Evolutionary conservation across 2,113 vertebrate species (phyloP).

Genomic region (Channa argus): DNA sequence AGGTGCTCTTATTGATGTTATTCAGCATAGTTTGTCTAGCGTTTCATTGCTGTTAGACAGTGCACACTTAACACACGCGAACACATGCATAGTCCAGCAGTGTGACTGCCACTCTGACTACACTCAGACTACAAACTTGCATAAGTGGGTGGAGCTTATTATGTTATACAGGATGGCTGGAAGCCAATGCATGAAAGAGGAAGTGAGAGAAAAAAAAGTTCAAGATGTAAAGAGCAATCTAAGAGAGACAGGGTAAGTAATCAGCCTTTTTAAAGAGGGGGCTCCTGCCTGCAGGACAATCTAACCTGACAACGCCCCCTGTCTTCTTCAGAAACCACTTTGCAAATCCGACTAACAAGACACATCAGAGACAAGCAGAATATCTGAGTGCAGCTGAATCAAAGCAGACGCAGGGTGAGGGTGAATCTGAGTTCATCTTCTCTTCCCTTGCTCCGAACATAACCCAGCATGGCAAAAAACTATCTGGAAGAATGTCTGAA

Average conservation of each 20-base stretch:
- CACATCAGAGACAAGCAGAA: slow-evolving; percentile 37
- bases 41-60: slow-evolving; percentile 72
- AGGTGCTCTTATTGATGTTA: slow-evolving; percentile 84
- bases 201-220: slow-evolving; percentile 50
- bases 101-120: slow-evolving; percentile 20
- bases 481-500: not conserved
- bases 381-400: slow-evolving; percentile 29
- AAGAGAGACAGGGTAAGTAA: slow-evolving; percentile 80
- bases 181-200: slow-evolving; percentile 72
- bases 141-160: slow-evolving; percentile 89
- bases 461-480: slow-evolving; percentile 7
- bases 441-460: slow-evolving; percentile 4
- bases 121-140: slow-evolving; percentile 95
- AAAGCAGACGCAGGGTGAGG: slow-evolving; percentile 23
- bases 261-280: slow-evolving; percentile 66
- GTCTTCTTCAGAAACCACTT: slow-evolving; percentile 75
- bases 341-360: slow-evolving; percentile 83
- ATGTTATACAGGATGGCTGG: slow-evolving; percentile 78
- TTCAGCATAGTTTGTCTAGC: slow-evolving; percentile 78
- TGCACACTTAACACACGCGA: slow-evolving; percentile 30
- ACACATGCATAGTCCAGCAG: slow-evolving; percentile 37
- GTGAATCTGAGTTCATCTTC: slow-evolving; percentile 62
- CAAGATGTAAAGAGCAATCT: slow-evolving; percentile 74
- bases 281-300: slow-evolving; percentile 61
- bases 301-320: slow-evolving; percentile 54